Base-by-base conservation (phyloP, 2,797 vertebrate genomes). In the Callimico goeldii region DNA sequence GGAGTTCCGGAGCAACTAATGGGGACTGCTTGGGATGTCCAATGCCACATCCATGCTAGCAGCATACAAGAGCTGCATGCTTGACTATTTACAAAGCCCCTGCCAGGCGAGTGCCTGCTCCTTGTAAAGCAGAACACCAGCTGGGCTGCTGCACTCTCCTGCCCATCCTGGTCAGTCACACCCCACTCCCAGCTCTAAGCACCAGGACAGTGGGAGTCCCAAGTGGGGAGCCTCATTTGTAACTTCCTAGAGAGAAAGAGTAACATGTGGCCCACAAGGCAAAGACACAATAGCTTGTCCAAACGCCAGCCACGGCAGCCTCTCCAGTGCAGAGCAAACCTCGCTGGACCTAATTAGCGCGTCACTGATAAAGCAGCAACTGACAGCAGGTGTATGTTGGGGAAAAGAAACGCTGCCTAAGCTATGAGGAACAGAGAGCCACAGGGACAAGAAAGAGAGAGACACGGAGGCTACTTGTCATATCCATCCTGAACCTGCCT, bases 341-440 rank as follows among this genome's bases (percentile, higher is more conserved):
- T 96, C 90, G 0, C 89, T 30, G 91, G 97, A 79, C 91, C 97
- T 93, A 64, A 97, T 97, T 93, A 97, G 80, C 26, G 91, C 33
- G 22, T 76, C 85, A 43, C 93, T 48, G 87, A 93, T 80, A 86
- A 84, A 86, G 90, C 90, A 82, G 83, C 73, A 26, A 5, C 90
- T 57, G 91, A 75, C 75, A 72, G 79, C 33, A 30, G 48, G 7
- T 4, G 12, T 1, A 4, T 19, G 50, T 9, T 15, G 14, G 39
- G 81, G 72, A 48, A 72, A 91, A 43, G 90, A 70, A 36, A 36
- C 13, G 80, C 96, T 96, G 85, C 72, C 33, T 64, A 57, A 72
- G 85, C 52, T 41, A 70, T 13, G 89, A 67, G 76, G 28, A 67
- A 20, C 84, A 41, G 82, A 92, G 73, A 36, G 76, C 73, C 57